Base-by-base conservation (phyloP, 2,888 invertebrate species). In the Sesamia inferens region DNA sequence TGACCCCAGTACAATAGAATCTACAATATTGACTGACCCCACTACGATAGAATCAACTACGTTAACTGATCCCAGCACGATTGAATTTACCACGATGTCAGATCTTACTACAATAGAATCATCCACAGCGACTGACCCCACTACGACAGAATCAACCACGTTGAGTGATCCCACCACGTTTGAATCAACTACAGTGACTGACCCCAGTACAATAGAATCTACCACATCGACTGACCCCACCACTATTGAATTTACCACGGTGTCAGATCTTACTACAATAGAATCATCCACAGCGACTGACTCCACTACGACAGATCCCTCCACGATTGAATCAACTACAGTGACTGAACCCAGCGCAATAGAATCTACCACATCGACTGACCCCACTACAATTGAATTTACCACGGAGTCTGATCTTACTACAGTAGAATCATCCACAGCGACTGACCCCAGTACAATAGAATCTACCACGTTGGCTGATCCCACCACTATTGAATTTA, bases 101-200 rank as follows among this genome's bases (percentile, higher is more conserved):
- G 67, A 61, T 31, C 14, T 63, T 0, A 47, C 78, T 7, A 59
- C 71, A 4, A 55, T 61, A 10, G 73, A 78, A 14, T 24, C 70
- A 1, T 68, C 74, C 0, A 71, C 67, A 0, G 11, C 51, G 0
- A 51, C 59, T 5, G 65, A 68, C 11, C 22, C 31, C 0, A 51
- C 42, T 6, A 73, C 71, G 0, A 47, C 14, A 11, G 74, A 51
- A 16, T 10, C 54, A 2, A 47, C 55, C 8, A 51, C 24, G 0
- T 14, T 72, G 1, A 51, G 58, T 7, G 74, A 64, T 5, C 19
- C 64, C 2, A 55, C 77, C 24, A 71, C 71, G 0, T 67, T 19
- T 48, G 77, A 67, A 64, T 44, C 44, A 7, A 72, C 61, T 0
- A 63, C 59, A 0, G 10, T 72, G 0, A 71, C 71, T n/a, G 73